Evolutionary conservation across 2,797 vertebrate species (phyloP).

Genomic region (Lepus townsendii): DNA sequence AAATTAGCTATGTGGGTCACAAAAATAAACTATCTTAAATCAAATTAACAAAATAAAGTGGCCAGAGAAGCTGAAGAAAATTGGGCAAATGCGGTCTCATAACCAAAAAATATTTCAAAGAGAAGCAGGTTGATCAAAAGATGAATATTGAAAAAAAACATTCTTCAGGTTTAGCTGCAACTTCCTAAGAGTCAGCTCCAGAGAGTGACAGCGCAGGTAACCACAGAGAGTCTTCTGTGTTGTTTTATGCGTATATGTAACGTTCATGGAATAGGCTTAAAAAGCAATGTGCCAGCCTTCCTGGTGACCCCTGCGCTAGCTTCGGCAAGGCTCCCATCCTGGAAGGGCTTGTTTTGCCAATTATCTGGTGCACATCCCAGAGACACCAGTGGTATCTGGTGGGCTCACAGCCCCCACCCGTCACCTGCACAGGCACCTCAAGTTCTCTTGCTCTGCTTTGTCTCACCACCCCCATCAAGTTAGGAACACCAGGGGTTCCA

Average conservation of each 20-base stretch:
- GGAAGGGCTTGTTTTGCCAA: not conserved
- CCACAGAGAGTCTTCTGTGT: not conserved
- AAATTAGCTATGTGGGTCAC: no score
- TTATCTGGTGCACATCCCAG: not conserved
- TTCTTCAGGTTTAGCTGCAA: not conserved
- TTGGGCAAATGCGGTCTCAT: not conserved
- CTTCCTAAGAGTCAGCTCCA: not conserved
- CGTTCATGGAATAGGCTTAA: not conserved
- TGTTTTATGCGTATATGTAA: not conserved
- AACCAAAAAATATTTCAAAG: not conserved
- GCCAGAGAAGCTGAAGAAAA: not conserved
- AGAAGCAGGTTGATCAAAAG: not conserved
- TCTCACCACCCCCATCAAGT: not conserved
- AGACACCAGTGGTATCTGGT: not conserved
- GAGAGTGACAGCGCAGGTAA: not conserved
- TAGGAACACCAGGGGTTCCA: not conserved
- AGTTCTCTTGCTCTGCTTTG: not conserved
- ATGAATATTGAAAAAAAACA: not conserved
- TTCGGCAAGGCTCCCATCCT: not conserved
- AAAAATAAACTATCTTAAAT: no score
- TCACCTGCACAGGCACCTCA: not conserved
- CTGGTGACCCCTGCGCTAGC: not conserved
- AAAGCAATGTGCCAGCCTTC: not conserved
- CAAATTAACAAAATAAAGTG: no score
- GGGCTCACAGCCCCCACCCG: not conserved